Base-by-base conservation (phyloP, 2,797 vertebrate genomes). In the Sternarchorhynchus goeldii region DNA sequence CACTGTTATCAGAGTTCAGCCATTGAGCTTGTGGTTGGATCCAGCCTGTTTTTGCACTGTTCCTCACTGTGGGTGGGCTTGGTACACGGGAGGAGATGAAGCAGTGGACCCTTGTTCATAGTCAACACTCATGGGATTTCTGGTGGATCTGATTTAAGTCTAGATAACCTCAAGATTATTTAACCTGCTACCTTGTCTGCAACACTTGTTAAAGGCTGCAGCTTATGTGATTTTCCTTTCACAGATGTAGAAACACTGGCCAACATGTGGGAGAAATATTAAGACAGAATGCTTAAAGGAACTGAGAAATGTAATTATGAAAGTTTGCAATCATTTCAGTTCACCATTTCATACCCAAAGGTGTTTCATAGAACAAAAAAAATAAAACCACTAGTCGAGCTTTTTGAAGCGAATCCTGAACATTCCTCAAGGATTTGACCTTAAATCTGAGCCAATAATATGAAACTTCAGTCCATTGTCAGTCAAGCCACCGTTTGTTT, bases 1-100 rank as follows among this genome's bases (percentile, higher is more conserved):
- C 83, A 4, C 88, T 97, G 79, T 86, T 97, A 6, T 76, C 89
- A 8, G 89, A 93, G 62, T 78, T 94, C 83, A 63, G 70, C 58
- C 75, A 55, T 18, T 84, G 41, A 20, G 20, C 16, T 3, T n/a
- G 32, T 8, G 20, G 20, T 36, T 7, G 56, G 6, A 2, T 63
- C 32, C 21, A 18, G 8, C n/a, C 34, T 21, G n/a, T 25, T 60
- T 57, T 14, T 60, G 34, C 34, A 41, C 70, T 45, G 12, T 59
- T 58, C 20, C 41, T 68, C 41, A 50, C 16, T 16, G 65, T 68
- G 66, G 41, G 53, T 21, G 3, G 5, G 2, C 65, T 10, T 50
- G 39, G 39, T 18, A 6, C 39, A 14, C 3, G 45, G 2, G 10
- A 50, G 8, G n/a, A 21, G 36, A 14, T 39, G 3, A 31, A 64